Evolutionary conservation across 2,113 vertebrate genomes (phyloP).

Genomic region (Oreochromis tanganicae): DNA sequence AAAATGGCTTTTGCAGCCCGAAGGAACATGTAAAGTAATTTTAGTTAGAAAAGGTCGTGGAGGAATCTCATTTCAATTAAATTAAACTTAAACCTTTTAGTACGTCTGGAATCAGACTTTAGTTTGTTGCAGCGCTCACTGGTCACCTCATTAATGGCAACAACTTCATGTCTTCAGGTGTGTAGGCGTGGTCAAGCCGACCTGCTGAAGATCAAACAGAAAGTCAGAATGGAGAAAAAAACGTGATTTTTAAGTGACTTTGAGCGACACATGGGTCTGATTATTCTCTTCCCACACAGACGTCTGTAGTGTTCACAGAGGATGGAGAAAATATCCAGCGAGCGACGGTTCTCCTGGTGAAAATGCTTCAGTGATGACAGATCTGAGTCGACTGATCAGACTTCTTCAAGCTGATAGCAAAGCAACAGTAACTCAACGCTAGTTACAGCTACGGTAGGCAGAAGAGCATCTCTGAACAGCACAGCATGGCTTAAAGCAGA

Average conservation of each 20-base stretch:
- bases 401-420: neutral
- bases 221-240: neutral
- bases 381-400: neutral
- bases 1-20: neutral
- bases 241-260: accelerated
- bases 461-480: neutral
- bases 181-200: neutral
- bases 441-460: neutral
- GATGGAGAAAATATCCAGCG: too few species aligned
- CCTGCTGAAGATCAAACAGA: neutral
- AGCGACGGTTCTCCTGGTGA: too few species aligned
- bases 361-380: too few species aligned
- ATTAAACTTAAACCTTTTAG: neutral
- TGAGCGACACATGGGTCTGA: too few species aligned
- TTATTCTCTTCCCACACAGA: too few species aligned
- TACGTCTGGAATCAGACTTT: neutral
- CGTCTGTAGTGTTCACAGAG: too few species aligned
- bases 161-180: accelerated
- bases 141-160: neutral
- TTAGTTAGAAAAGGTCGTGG: neutral
- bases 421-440: neutral
- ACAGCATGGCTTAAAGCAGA: neutral
- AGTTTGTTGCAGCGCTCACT: neutral
- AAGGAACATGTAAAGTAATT: neutral
- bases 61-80: neutral